phyloP scores from a whole-genome alignment of 2,113 vertebrate genomes.

The Bubo scandiacus region DNA sequence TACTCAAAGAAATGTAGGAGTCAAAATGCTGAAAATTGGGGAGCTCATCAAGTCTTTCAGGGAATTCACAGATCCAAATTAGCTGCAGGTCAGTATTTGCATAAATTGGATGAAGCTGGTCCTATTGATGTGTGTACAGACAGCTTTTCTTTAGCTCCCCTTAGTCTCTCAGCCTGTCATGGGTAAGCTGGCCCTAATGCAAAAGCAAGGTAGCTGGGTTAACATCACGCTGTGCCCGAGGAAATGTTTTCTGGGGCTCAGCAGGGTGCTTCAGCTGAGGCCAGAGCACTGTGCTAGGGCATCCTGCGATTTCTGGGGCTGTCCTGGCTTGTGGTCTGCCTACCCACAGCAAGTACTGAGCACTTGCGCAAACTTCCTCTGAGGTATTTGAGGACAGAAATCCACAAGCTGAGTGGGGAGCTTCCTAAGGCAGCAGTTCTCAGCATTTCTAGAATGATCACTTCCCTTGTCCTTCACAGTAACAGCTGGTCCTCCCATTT shows the following conservation, averaged over 20 bases:
- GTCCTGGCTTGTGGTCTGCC: neutral
- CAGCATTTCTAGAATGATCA: neutral
- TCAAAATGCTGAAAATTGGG: neutral
- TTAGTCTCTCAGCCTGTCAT: neutral
- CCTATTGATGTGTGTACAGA: neutral
- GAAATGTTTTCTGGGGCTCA: neutral
- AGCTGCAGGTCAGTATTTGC: neutral
- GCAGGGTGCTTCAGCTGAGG: neutral
- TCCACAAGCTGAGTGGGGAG: neutral
- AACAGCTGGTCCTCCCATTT: neutral
- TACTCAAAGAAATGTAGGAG: neutral
- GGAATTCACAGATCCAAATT: neutral
- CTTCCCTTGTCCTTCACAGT: neutral
- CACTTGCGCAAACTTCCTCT: neutral
- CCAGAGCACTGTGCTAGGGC: neutral
- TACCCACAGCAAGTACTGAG: neutral
- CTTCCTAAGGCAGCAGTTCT: neutral
- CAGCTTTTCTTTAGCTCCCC: neutral
- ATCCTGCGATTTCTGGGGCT: neutral
- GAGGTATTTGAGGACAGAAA: neutral
- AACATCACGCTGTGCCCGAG: neutral
- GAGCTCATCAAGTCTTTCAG: neutral
- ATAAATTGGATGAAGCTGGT: neutral
- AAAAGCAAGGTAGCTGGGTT: neutral
- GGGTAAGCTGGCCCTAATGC: neutral